Percentiles rank a stretch among this genome's conserved stretches.
These are phyloP conservation scores for pig (Sus scrofa) DNA, from an alignment of 2,113 vertebrate species.

Conservation along the genomic window T2T-Sscrofa CM000828.6:46032501-46033000, in stretches of 20 bases:
- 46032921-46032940: no score
- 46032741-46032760: neutral
- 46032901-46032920: no score
- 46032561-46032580: constrained; percentile 14
- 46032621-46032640: neutral
- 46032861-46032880: no score
- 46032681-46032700: constrained; percentile 1
- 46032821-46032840: no score
- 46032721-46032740: constrained; percentile 50
- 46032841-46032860: no score
- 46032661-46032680: neutral
- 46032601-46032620: neutral
- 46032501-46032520: constrained; percentile 25
- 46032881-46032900: no score
- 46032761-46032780: constrained; percentile 29
- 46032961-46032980: no score
- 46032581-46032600: neutral
- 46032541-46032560: constrained; percentile 40
- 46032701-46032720: constrained; percentile 30
- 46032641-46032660: constrained; percentile 4
- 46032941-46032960: no score
- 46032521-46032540: neutral
- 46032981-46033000: no score
- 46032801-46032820: no score
- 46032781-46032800: no score